phyloP scores from a whole-genome alignment of 1,140 invertebrate genomes.

The Caenorhabditis briggsae region DNA sequence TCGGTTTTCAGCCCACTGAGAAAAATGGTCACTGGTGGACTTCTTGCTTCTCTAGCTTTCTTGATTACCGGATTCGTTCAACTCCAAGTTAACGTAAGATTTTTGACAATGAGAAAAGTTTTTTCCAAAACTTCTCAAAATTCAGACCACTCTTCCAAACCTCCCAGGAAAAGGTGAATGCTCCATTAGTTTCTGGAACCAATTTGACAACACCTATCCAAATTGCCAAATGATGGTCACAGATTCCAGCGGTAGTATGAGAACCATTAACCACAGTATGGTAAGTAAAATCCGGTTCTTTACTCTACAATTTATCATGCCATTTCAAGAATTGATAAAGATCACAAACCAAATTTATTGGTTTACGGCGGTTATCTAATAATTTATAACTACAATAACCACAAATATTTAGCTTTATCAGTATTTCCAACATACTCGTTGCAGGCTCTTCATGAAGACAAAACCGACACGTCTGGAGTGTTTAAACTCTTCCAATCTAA shows the following conservation, averaged over 20 bases:
- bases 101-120: not conserved
- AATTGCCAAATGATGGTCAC: slow-evolving; percentile 65
- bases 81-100: slow-evolving; percentile 83
- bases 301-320: not conserved
- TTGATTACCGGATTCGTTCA: slow-evolving; percentile 89
- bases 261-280: slow-evolving; percentile 12
- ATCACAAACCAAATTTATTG: not conserved
- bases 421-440: not conserved
- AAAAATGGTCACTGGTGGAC: slow-evolving; percentile 86
- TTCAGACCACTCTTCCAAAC: slow-evolving; percentile 81
- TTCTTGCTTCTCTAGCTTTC: slow-evolving; percentile 88
- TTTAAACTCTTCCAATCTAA: slow-evolving; percentile 15
- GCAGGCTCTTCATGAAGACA: slow-evolving; percentile 40
- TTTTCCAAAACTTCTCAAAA: not conserved
- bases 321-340: slow-evolving; percentile 4
- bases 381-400: not conserved
- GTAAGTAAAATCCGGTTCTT: not conserved
- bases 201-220: slow-evolving; percentile 57
- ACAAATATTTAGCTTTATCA: not conserved
- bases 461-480: slow-evolving; percentile 11
- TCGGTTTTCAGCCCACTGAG: slow-evolving; percentile 82
- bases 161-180: slow-evolving; percentile 81
- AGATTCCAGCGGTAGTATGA: not conserved
- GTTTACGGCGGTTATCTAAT: not conserved
- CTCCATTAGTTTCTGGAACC: slow-evolving; percentile 85